Base-by-base conservation (phyloP, 2,113 vertebrate genomes). In the Chunga burmeisteri region DNA sequence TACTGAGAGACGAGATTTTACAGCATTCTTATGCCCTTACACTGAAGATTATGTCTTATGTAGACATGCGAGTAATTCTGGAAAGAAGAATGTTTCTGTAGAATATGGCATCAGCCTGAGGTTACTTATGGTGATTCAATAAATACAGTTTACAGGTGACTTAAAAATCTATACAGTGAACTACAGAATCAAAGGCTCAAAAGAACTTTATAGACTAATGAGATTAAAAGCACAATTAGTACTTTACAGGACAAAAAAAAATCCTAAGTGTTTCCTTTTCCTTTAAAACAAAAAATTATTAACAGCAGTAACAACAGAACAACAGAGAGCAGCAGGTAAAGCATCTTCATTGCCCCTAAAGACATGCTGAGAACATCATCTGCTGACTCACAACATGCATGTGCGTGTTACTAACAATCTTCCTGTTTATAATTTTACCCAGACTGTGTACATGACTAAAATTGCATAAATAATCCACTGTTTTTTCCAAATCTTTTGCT, bases 21-120 rank as follows among this genome's bases (percentile, higher is more conserved):
- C 15, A 93, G 77, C 52, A 92, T 91, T 96, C 67, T 94, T 91
- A 95, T 74, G 83, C 78, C 62, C 93, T 97, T 94, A 97, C 44
- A 81, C 10, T 8, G 13, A 93, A 53, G 8, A 65, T 34, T 72
- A 88, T 25, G 70, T 93, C 89, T 79, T 92, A 83, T 9, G 4
- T 15, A 61, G 36, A 90, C 95, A 92, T 27, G 30, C 34, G 46
- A 73, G 18, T 9, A 68, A 70, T 71, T 86, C 27, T 32, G 32
- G 27, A 49, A 84, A 85, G 20, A 71, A 79, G 78, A 66, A 74
- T 6, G 5, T 52, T 87, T 87, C 72, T 73, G 8, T 32, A 80
- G 25, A 81, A 68, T 49, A 70, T 3, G 36, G 32, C 71, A 86
- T 44, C 34, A 75, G 30, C 5, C 36, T 85, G 16, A 75, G 7